phyloP scores from a whole-genome alignment of 2,888 invertebrate species.

The Dicyrtomina minuta region DNA sequence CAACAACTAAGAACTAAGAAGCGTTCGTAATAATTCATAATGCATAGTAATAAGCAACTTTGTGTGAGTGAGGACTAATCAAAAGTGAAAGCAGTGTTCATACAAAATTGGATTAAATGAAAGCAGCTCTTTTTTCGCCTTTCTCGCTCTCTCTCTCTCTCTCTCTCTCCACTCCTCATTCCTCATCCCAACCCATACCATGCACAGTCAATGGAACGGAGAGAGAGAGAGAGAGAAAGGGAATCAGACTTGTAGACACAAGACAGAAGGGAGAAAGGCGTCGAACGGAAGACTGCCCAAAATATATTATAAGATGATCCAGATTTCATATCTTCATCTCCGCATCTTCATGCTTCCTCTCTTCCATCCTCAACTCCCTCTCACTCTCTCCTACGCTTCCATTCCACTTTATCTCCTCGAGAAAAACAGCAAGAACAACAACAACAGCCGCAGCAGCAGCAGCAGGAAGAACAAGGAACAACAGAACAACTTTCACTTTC shows the following conservation, averaged over 20 bases:
- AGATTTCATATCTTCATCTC: not conserved
- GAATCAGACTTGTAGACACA: no score
- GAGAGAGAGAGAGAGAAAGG: not conserved
- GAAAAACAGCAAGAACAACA: no score
- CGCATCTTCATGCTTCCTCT: constrained; percentile 16
- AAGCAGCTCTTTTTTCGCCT: constrained; percentile 11
- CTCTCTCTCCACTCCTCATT: not conserved
- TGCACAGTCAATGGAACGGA: not conserved
- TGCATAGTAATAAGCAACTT: constrained; percentile 31
- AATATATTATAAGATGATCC: no score
- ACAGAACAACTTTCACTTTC: constrained; percentile 22
- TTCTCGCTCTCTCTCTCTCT: no score
- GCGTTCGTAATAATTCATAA: constrained; percentile 36
- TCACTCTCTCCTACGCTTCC: constrained; percentile 17
- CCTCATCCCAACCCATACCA: constrained; percentile 7
- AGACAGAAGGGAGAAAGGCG: no score
- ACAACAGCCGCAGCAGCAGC: no score
- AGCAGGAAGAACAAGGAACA: no score
- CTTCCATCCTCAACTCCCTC: constrained; percentile 4
- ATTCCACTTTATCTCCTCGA: constrained; percentile 9
- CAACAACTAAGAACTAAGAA: no score
- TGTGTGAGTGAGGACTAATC: constrained; percentile 35
- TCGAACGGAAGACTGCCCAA: no score
- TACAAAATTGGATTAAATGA: constrained; percentile 39
- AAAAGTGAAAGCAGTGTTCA: constrained; percentile 40